Percentiles rank a stretch among this genome's conserved stretches.
Conservation (phyloP, 2,113 vertebrate genomes). For the Ochotona curzoniae region DNA sequence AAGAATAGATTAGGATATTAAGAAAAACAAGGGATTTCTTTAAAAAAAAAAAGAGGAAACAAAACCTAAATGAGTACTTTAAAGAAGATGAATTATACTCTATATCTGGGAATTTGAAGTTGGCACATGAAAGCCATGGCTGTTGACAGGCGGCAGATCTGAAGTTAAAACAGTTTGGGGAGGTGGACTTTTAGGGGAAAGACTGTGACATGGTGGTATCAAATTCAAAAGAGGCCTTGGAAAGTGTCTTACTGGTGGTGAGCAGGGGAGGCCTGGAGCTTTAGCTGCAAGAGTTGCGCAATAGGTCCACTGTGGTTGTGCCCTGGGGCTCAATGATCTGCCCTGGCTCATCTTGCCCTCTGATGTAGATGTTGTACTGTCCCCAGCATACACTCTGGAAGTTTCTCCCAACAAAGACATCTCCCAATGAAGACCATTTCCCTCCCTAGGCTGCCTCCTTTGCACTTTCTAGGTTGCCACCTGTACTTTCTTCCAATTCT, state of each 20-base stretch:
- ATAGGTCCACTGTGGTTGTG: not conserved
- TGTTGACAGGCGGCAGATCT: not conserved
- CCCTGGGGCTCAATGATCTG: not conserved
- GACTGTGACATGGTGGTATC: not conserved
- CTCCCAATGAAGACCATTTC: no score
- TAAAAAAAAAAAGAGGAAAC: constrained; percentile 62
- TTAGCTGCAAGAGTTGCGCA: not conserved
- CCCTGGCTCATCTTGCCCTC: not conserved
- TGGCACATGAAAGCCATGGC: constrained; percentile 6
- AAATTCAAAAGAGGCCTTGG: constrained; percentile 1
- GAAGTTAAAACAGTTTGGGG: not conserved
- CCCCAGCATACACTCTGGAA: not conserved
- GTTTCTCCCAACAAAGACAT: not conserved
- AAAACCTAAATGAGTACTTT: constrained; percentile 70
- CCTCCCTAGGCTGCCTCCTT: no score
- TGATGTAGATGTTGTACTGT: not conserved
- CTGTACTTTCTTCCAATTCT: not conserved
- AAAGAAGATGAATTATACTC: constrained; percentile 58
- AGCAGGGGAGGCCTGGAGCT: not conserved
- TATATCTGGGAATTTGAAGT: constrained; percentile 28
- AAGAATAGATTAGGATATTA: constrained; percentile 75
- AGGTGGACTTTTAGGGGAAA: not conserved
- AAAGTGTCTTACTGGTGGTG: not conserved
- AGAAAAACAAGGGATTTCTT: constrained; percentile 76
- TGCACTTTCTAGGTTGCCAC: not conserved